A percentile compares a stretch with the other conserved stretches of the same genome.
Conservation (phyloP, 1,140 invertebrate genomes). For the Rhopalosiphum padi region DNA sequence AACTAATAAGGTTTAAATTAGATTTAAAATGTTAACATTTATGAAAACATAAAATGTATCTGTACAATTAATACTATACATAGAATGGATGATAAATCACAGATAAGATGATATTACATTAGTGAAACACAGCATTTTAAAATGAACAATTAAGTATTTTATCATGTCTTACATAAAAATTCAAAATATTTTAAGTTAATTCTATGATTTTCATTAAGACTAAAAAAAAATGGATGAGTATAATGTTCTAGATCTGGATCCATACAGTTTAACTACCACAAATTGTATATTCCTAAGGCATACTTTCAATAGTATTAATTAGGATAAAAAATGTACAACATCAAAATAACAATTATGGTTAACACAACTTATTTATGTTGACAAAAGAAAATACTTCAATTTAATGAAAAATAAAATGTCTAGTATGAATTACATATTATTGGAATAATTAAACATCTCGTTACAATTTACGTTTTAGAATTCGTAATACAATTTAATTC, state of each 20-base stretch:
- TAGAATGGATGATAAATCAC: slow-evolving; percentile 49
- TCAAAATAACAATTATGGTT: neutral
- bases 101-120: slow-evolving; percentile 50
- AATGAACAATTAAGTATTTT: neutral
- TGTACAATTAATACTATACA: neutral
- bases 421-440: neutral
- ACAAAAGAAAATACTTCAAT: neutral
- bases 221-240: neutral
- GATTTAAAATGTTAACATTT: neutral
- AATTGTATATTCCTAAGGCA: neutral
- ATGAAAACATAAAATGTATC: neutral
- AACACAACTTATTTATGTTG: neutral
- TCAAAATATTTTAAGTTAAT: neutral
- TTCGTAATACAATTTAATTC: neutral
- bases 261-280: neutral
- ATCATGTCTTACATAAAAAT: neutral
- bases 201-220: neutral
- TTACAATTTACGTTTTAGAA: neutral
- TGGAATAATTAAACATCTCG: neutral
- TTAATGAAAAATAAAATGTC: slow-evolving; percentile 11
- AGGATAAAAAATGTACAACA: neutral
- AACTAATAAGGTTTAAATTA: slow-evolving; percentile 8
- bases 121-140: neutral
- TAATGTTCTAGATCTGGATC: neutral
- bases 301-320: neutral